Conservation (phyloP, 2,797 vertebrate genomes). For the Nothura maculosa region DNA sequence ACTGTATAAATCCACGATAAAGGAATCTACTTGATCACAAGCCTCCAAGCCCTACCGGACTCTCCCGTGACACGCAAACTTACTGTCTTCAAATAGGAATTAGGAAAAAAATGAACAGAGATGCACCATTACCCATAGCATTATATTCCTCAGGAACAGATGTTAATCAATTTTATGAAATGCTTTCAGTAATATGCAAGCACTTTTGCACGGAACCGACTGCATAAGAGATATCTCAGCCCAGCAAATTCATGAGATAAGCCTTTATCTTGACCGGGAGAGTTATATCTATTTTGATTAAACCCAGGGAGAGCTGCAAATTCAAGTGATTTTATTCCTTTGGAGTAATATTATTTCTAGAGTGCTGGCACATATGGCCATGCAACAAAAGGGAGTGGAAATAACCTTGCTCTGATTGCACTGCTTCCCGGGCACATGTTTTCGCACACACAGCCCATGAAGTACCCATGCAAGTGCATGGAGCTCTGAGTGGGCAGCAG, state of each 20-base stretch:
- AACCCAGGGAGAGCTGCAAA: neutral
- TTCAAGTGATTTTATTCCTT: constrained; percentile 23
- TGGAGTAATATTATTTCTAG: neutral
- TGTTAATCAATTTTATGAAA: constrained; percentile 66
- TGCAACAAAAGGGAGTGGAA: neutral
- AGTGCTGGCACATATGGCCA: neutral
- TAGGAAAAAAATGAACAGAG: neutral
- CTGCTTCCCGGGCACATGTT: neutral
- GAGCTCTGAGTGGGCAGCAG: neutral
- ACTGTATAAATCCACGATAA: constrained; percentile 55
- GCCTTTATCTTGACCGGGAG: constrained; percentile 14
- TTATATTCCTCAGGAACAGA: constrained; percentile 31
- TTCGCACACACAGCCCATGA: neutral
- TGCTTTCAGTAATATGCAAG: constrained; percentile 59
- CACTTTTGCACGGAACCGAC: constrained; percentile 25
- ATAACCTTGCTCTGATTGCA: neutral
- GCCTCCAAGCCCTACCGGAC: neutral
- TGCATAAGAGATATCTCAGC: constrained; percentile 40
- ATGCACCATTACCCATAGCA: constrained; percentile 36
- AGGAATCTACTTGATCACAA: constrained; percentile 69
- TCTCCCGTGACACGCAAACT: constrained; percentile 47
- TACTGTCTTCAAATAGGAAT: constrained; percentile 56
- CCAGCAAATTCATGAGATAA: constrained; percentile 40
- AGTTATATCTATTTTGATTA: constrained; percentile 28
- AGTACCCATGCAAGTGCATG: neutral